A percentile compares a stretch with the other conserved stretches of the same genome.
Evolutionary conservation across 2,888 invertebrate species (phyloP).

Genomic region (Tineola bisselliella): DNA sequence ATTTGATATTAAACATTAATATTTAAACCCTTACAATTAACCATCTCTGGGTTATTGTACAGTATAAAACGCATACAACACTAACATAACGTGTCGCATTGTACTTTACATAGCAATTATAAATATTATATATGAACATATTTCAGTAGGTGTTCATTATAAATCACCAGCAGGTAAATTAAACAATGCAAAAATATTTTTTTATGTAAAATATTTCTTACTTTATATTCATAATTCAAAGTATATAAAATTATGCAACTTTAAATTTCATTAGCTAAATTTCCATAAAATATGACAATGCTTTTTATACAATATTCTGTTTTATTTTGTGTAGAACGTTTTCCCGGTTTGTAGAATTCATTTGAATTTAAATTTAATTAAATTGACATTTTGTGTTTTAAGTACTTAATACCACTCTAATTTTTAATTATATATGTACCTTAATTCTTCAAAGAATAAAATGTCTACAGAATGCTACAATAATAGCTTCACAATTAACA

Average conservation of each 20-base stretch:
- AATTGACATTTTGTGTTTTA: too few relatives aligned
- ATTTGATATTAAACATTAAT: neutral
- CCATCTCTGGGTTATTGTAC: too few relatives aligned
- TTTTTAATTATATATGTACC: too few relatives aligned
- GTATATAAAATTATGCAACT: conserved; percentile 11
- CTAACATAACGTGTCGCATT: too few relatives aligned
- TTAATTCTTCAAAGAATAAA: too few relatives aligned
- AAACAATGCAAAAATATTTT: neutral
- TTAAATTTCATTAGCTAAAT: conserved; percentile 6
- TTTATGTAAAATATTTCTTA: neutral
- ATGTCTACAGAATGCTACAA: too few relatives aligned
- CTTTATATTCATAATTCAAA: conserved; percentile 3
- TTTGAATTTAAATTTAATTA: neutral
- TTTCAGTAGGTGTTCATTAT: neutral
- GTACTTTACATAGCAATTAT: too few relatives aligned
- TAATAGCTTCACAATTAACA: too few relatives aligned
- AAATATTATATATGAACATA: too few relatives aligned
- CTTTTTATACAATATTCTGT: conserved; percentile 2
- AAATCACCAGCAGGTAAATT: neutral
- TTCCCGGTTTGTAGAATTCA: neutral
- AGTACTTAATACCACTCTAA: too few relatives aligned
- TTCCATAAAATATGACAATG: conserved; percentile 9
- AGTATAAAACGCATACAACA: too few relatives aligned
- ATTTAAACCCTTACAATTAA: too few relatives aligned
- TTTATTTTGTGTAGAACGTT: neutral